Evolutionary conservation across 2,113 vertebrate genomes (phyloP), one percentile per base, ranked within the genome.

Genomic region (Bostrychus sinensis): DNA sequence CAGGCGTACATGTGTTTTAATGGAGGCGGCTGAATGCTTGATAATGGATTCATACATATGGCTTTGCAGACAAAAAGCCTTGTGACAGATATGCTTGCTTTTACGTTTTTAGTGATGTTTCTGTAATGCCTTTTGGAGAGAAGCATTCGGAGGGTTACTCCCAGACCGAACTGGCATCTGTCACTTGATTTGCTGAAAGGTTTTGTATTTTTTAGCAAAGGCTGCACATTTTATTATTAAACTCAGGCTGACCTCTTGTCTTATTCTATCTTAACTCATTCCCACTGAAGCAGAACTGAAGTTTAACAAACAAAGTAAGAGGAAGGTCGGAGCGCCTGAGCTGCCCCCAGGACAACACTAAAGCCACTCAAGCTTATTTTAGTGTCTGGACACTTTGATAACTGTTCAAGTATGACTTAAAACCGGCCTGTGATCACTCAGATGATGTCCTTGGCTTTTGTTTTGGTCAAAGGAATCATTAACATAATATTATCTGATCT

Each of bases 1-100:
- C 73, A 45, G 67, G 73, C 32, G 68, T 82, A 89, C 77, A 75
- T 70, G 72, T 67, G 69, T 91, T 91, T 92, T 92, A 92, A 93
- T 90, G 82, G 81, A 77, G 81, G 83, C 72, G 38, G 50, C 53
- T 13, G 72, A 60, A 69, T 83, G 68, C 78, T 71, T 74, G 81
- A 82, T 78, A 79, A 83, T 86, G 77, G 71, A 70, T 56, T 79
- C 76, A 76, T 88, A 86, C 36, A 58, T 75, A 80, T 65, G 77
- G 45, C 1, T 83, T 85, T 75, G 70, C 43, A 38, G 84, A 90
- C 90, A 90, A 81, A 25, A 92, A 89, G 70, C 20, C 61, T 77
- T 77, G 61, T 92, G 93, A 94, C 93, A 94, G 91, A 83, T 88
- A 72, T 82, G 87, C 86, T 88, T 20, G 77, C 83, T 77, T 78